A percentile compares a stretch with the other conserved stretches of the same genome.
phyloP scores from a whole-genome alignment of 1,140 invertebrate genomes.

The Nasonia longicornis region DNA sequence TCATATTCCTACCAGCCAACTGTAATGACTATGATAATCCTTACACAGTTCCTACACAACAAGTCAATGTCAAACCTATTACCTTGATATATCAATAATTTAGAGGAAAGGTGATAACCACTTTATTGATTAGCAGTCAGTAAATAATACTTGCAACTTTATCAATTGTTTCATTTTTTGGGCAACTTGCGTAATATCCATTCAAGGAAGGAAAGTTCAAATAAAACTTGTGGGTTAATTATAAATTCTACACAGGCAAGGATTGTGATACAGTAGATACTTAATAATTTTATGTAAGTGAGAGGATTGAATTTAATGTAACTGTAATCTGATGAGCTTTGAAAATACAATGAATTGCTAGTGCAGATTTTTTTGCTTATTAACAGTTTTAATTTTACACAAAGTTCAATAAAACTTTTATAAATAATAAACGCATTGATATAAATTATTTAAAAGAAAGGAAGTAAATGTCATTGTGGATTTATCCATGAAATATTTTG shows the following conservation, averaged over 20 bases:
- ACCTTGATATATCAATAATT: slow-evolving; percentile 44
- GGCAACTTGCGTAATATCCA: neutral
- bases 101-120: slow-evolving; percentile 38
- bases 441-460: neutral
- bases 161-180: neutral
- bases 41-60: slow-evolving; percentile 29
- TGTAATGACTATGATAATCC: slow-evolving; percentile 42
- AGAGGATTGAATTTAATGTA: neutral
- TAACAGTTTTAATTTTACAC: no score
- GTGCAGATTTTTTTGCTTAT: no score
- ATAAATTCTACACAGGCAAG: neutral
- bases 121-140: slow-evolving; percentile 36
- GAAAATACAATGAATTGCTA: neutral
- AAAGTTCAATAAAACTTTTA: no score
- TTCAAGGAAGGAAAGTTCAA: neutral
- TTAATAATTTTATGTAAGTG: no score
- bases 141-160: slow-evolving; percentile 13
- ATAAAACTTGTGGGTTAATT: neutral
- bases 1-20: slow-evolving; percentile 19
- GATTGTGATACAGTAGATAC: neutral
- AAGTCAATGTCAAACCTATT: slow-evolving; percentile 48
- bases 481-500: no score
- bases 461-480: no score
- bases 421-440: no score
- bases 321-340: neutral